These are phyloP conservation scores for Trogon melanurus DNA, from an alignment of 2,113 vertebrate genomes.

Conservation along the genomic window DNA sequence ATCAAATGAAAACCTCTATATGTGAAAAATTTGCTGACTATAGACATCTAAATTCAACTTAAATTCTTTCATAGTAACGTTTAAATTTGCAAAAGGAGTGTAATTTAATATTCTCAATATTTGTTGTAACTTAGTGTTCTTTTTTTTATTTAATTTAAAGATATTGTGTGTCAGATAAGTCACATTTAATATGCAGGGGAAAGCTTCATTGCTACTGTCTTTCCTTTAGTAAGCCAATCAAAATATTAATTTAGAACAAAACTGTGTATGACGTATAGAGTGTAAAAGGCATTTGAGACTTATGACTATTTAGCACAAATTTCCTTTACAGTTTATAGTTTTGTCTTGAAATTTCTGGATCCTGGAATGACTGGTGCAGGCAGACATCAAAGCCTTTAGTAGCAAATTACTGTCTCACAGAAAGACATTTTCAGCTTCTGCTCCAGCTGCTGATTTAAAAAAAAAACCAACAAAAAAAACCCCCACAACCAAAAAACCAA, in stretches of 20 bases:
- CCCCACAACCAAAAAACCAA: not conserved
- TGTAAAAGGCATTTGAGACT: constrained; percentile 33
- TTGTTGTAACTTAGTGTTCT: not conserved
- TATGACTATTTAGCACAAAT: constrained; percentile 32
- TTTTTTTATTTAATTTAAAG: not conserved
- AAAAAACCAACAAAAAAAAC: not conserved
- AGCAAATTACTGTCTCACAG: constrained; percentile 87
- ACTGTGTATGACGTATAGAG: not conserved
- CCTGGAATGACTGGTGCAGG: constrained; percentile 83
- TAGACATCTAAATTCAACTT: constrained; percentile 30
- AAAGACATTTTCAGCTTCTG: constrained; percentile 87
- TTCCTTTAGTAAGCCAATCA: constrained; percentile 56
- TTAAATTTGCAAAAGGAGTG: constrained; percentile 38
- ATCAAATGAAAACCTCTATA: constrained; percentile 50
- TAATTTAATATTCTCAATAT: not conserved
- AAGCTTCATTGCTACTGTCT: constrained; percentile 9
- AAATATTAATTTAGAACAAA: constrained; percentile 36
- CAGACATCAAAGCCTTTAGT: constrained; percentile 82
- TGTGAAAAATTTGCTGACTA: not conserved
- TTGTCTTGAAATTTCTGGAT: constrained; percentile 68
- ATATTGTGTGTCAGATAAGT: constrained; percentile 9
- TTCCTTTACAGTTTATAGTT: constrained; percentile 34
- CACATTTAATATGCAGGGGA: constrained; percentile 27
- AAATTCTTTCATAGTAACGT: constrained; percentile 1
- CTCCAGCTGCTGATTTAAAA: constrained; percentile 81